phyloP scores from a whole-genome alignment of 2,797 vertebrate species.

The Malacoctenus gilli region DNA sequence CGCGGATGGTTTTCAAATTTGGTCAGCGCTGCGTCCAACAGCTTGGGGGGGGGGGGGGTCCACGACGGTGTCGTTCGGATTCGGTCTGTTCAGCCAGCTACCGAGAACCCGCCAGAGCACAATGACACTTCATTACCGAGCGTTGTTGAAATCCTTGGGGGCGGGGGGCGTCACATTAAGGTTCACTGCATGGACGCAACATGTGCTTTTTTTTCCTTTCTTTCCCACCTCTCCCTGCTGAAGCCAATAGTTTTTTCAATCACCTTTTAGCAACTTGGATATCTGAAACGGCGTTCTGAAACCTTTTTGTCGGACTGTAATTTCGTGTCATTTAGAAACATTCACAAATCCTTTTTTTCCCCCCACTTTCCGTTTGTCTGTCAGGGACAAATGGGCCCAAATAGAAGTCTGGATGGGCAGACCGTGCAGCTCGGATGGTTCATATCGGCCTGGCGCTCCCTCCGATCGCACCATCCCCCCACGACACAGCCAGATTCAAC shows the following conservation, averaged over 20 bases:
- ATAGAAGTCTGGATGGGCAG: constrained; percentile 72
- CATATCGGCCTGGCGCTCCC: constrained; percentile 46
- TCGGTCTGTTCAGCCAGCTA: neutral
- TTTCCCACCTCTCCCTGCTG: neutral
- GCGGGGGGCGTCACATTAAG: neutral
- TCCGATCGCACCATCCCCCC: constrained; percentile 24
- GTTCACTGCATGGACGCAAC: no score
- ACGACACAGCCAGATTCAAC: constrained; percentile 52
- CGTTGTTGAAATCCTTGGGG: neutral
- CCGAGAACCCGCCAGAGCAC: neutral
- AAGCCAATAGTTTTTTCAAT: neutral
- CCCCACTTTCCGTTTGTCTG: constrained; percentile 8
- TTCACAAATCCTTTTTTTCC: constrained; percentile 29
- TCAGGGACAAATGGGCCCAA: constrained; percentile 52
- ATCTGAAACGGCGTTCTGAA: neutral
- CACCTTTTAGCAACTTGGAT: neutral
- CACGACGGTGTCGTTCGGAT: constrained; percentile 8
- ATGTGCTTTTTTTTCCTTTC: no score
- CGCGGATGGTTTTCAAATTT: constrained; percentile 31
- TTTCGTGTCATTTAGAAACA: neutral
- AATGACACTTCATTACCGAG: neutral
- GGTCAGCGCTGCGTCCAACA: constrained; percentile 6
- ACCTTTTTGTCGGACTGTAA: no score
- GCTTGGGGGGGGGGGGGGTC: neutral
- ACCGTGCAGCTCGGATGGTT: constrained; percentile 64